These are phyloP conservation scores for Cepaea nemoralis DNA, from an alignment of 1,140 invertebrate species.

Conservation along the genomic window DNA sequence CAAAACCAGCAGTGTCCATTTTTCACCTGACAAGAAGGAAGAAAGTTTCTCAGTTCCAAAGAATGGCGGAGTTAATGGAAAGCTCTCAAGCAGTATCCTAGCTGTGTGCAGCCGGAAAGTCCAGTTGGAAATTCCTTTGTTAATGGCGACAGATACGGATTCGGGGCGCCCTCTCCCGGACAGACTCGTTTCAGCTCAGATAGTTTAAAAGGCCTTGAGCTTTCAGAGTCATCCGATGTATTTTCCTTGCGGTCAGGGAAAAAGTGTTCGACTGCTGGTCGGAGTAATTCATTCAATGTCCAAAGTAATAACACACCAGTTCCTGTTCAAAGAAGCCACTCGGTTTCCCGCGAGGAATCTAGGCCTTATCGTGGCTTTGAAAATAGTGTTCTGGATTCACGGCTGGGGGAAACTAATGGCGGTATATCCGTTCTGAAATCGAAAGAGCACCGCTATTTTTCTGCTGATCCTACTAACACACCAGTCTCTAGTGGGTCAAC, in stretches of 20 bases:
- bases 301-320: neutral
- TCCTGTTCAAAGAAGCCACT: conserved; percentile 6
- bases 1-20: neutral
- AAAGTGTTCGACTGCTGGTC: neutral
- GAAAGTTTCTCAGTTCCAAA: neutral
- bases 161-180: neutral
- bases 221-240: neutral
- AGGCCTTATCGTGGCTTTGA: neutral
- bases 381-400: neutral
- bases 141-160: neutral
- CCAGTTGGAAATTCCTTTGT: neutral
- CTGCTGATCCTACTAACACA: neutral
- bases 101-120: neutral
- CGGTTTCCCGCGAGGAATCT: neutral
- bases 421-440: neutral
- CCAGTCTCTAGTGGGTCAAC: neutral
- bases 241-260: neutral
- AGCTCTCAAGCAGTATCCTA: neutral
- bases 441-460: neutral
- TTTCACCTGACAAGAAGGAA: neutral
- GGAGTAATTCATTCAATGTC: conserved; percentile 15
- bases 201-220: neutral
- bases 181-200: neutral
- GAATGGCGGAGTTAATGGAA: neutral
- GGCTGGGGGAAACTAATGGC: neutral